Base-by-base conservation (phyloP, 2,888 invertebrate species). In the Lepidochitona cinerea region DNA sequence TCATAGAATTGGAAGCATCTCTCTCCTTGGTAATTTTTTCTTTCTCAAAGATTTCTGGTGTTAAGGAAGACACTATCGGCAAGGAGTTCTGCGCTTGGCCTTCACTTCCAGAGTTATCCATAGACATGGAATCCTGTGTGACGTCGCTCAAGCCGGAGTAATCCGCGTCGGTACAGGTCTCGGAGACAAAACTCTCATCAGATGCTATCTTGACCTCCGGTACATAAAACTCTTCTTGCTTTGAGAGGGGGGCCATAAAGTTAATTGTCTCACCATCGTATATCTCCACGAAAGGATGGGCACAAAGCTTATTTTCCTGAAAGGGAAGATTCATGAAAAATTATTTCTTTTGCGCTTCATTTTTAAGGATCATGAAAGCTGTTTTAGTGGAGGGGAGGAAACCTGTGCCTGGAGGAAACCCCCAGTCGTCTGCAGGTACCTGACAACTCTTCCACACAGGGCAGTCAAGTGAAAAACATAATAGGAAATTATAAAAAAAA, bases 141-240 rank as follows among this genome's bases (percentile, higher is more conserved):
- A 26, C 14, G 4, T 59, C 59, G 29, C 59, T 29, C 23, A 59
- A 9, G 26, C 59, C 29, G 59, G 32, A 59, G 2, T 29, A 29
- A 29, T 59, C 59, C 1, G 59, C 29, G 59, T 32, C 18, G 9
- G 59, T 59, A 29, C 12, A 23, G 29, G 23, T 32, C 23, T 32
- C 29, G 29, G 59, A 23, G 23, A 59, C 14, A 14, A 14, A 29
- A 4, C 29, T 32, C 23, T 59, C 59, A 18, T 71, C 71, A 29
- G 77, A 67, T 37, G 75, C 32, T 36, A 80, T 77, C n/a, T 80
- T 79, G 26, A 85, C 85, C 78, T 92, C 91, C 12, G 89, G 88
- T 0, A 91, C 91, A 75, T 90, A 92, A 83, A 92, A 92, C 70
- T 91, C 90, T 37, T 90, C 89, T 78, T 92, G 92, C 69, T 87